Evolutionary conservation across 2,888 invertebrate species (phyloP), one percentile per base, ranked within the genome.

Genomic region (Drosophila testacea): DNA sequence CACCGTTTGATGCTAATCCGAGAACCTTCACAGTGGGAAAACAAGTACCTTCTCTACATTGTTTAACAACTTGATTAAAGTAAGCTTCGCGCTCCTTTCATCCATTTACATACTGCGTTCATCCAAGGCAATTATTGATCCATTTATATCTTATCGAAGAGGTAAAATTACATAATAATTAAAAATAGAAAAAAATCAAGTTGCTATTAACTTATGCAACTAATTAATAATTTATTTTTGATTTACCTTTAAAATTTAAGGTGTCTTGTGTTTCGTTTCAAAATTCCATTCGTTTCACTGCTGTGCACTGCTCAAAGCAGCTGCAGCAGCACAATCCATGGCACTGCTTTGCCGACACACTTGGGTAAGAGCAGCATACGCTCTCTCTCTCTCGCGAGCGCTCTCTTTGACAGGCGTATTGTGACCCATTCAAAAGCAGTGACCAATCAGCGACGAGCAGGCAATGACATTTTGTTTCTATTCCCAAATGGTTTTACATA

Each of bases 361-460:
- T 7, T 9, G 1, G 47, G 46, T 48, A 79, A 78, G 64, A 73
- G 79, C 56, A 46, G 16, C 41, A n/a, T 11, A 6, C 42, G 51
- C 50, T 46, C 77, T 73, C 77, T 68, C 51, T 68, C 47, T 56
- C 62, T 57, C 59, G n/a, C 13, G 27, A n/a, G 50, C 63, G 51
- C 52, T 51, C 78, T 75, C 74, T 81, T 71, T 70, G 69, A 54
- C 55, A 65, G 46, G 60, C 68, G 68, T 72, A 73, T 11, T 69
- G 62, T 39, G 57, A 65, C 42, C 73, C 81, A 79, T 66, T 68
- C 62, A 50, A 27, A 52, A 62, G 66, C 72, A 60, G 27, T 50
- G 54, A 57, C 90, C 90, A 90, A 90, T 90, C 88, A 70, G 70
- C 61, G 69, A 7, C n/a, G 54, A n/a, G 82, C 75, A 73, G 61